Base-by-base conservation (phyloP, 2,888 invertebrate species). In the Rhimphoctona megacephalus region DNA sequence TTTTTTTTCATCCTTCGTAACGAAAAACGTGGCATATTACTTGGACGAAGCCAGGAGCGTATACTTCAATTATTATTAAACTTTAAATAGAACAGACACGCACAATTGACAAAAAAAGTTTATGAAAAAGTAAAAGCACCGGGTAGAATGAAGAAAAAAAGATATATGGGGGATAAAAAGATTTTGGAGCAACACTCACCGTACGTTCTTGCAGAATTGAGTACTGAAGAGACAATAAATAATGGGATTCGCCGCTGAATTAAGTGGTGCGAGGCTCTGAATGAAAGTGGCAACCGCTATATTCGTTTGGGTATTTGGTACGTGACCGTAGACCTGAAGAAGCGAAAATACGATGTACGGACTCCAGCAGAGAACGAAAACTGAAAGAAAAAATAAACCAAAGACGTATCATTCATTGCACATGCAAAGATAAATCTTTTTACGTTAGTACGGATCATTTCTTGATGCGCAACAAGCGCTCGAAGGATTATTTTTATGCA, bases 171-270 rank as follows among this genome's bases (percentile, higher is more conserved):
- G 49, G 46, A 72, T 30, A 52, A 54, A 78, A 52, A 72, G 46
- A 49, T 79, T 79, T 74, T 30, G 49, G 85, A 85, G 69, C 52
- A 85, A 84, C 72, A 91, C 93, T 96, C 95, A 98, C 98, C 98
- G 97, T 89, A 98, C 95, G 87, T 97, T 97, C 85, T 97, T 95
- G 94, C 98, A 98, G 91, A 98, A 97, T 90, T 98, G 96, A 73
- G 98, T 98, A 46, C 98, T 98, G 95, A 98, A 99, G 91, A 99
- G 96, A 92, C 98, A 98, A 95, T 98, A 99, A 90, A 99, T 99
- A 91, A 98, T 96, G 0, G 99, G 99, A 95, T 99, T 99, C 78
- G 98, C 98, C 0, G 98, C 98, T 0, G 98, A 98, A 95, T 99
- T 99, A 84, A 99, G 95, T 0, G 98, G 98, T 0, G 98, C 98